Evolutionary conservation across 2,797 vertebrate genomes (phyloP).

Genomic region (Gadopsis bispinosus): DNA sequence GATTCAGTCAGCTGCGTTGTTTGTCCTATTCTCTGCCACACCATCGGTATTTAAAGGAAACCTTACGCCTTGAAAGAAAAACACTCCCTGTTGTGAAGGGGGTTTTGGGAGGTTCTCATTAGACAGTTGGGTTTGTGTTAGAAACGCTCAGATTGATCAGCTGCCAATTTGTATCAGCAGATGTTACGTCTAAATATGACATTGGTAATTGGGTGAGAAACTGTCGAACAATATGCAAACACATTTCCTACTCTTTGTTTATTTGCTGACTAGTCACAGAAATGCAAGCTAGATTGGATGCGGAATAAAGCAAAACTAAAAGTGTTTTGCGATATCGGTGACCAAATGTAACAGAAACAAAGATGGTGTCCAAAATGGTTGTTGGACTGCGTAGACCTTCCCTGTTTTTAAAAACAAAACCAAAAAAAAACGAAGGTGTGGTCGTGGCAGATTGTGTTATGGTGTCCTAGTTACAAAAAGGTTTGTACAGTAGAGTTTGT

Average conservation of each 20-base stretch:
- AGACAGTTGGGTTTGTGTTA: conserved; percentile 65
- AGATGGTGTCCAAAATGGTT: conserved; percentile 19
- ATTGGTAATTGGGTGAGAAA: conserved; percentile 71
- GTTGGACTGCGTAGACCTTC: neutral
- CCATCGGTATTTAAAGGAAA: conserved; percentile 44
- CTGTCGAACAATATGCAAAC: conserved; percentile 53
- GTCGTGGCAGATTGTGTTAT: conserved; percentile 48
- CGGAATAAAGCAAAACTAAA: conserved; percentile 42
- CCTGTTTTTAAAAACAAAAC: neutral
- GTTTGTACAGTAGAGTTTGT: conserved; percentile 42
- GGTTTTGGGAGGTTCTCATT: conserved; percentile 64
- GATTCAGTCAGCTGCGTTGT: conserved; percentile 26
- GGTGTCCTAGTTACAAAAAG: conserved; percentile 50
- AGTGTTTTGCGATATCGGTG: conserved; percentile 19
- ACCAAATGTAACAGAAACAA: conserved; percentile 41
- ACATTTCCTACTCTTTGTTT: conserved; percentile 53
- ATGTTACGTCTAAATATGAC: conserved; percentile 69
- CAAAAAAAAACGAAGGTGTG: neutral
- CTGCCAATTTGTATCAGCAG: conserved; percentile 72
- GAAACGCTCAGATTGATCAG: conserved; percentile 68
- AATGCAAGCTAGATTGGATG: conserved; percentile 21
- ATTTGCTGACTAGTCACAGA: conserved; percentile 38
- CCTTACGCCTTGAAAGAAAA: conserved; percentile 39
- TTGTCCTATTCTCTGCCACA: conserved; percentile 24
- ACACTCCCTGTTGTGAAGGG: conserved; percentile 42